These are phyloP conservation scores for Folsomia candida DNA, from an alignment of 2,888 invertebrate genomes.

Conservation along the genomic window DNA sequence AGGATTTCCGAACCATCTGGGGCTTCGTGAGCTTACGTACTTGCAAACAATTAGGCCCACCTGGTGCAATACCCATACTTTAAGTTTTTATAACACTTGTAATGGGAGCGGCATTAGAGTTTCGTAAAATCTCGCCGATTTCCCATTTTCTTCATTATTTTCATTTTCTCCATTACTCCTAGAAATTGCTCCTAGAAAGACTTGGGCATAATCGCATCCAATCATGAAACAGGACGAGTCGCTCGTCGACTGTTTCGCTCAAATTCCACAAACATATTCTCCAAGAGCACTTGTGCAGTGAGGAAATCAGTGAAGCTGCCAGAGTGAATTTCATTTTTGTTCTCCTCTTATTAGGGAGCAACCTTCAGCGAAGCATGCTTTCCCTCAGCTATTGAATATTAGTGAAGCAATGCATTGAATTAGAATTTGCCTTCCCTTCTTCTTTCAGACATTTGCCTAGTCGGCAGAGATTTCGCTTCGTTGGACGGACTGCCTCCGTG, in stretches of 20 bases:
- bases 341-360: not conserved
- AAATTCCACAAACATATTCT: not conserved
- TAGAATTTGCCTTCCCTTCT: not conserved
- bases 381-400: conserved; percentile 3
- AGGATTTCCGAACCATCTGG: not conserved
- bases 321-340: not conserved
- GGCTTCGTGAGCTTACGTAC: too few relatives aligned
- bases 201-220: not conserved
- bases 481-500: conserved; percentile 1
- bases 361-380: conserved; percentile 1
- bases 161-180: not conserved
- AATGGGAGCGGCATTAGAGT: not conserved
- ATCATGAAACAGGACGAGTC: not conserved
- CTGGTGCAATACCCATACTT: not conserved
- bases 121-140: not conserved
- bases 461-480: conserved; percentile 4
- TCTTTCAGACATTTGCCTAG: conserved; percentile 8
- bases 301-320: not conserved
- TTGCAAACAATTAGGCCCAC: not conserved
- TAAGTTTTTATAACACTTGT: not conserved
- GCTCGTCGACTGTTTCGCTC: not conserved
- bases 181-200: not conserved
- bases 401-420: not conserved
- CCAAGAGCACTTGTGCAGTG: not conserved
- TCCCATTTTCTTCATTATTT: not conserved